phyloP scores from a whole-genome alignment of 2,888 invertebrate genomes.

The Heliothis peltigera region DNA sequence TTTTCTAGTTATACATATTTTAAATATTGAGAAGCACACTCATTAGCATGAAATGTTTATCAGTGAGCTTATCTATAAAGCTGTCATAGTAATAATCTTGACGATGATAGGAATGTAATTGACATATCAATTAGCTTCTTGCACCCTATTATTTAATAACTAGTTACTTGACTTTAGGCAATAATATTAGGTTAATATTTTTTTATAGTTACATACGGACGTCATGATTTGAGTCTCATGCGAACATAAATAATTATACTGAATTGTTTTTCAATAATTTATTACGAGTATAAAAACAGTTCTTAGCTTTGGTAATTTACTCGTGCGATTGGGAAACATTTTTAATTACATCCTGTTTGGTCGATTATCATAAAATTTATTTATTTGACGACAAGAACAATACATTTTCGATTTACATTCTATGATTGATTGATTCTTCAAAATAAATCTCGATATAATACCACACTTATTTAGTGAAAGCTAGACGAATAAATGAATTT shows the following conservation, averaged over 20 bases:
- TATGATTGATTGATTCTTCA: constrained; percentile 36
- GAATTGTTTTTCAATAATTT: constrained; percentile 4
- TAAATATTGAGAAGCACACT: constrained; percentile 43
- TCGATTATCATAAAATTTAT: constrained; percentile 1
- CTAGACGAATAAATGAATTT: constrained; percentile 62
- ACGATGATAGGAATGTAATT: constrained; percentile 55
- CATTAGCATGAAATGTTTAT: constrained; percentile 55
- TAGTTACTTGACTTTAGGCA: constrained; percentile 8
- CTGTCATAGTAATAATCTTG: constrained; percentile 55
- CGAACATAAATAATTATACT: constrained; percentile 6
- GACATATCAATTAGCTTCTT: constrained; percentile 57
- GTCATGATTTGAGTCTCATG: background rate
- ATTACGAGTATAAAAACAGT: constrained; percentile 6
- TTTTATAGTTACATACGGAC: too few relatives aligned
- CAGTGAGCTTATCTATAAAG: constrained; percentile 50
- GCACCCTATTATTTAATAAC: constrained; percentile 37
- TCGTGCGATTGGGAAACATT: constrained; percentile 17
- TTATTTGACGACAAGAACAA: constrained; percentile 15
- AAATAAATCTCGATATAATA: constrained; percentile 36
- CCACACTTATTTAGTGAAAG: constrained; percentile 35
- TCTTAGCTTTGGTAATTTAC: constrained; percentile 1
- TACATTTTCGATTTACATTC: background rate
- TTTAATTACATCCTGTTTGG: constrained; percentile 15
- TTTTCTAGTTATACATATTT: constrained; percentile 24
- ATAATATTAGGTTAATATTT: background rate